phyloP scores from a whole-genome alignment of 2,113 vertebrate species.

The Megalops atlanticus region DNA sequence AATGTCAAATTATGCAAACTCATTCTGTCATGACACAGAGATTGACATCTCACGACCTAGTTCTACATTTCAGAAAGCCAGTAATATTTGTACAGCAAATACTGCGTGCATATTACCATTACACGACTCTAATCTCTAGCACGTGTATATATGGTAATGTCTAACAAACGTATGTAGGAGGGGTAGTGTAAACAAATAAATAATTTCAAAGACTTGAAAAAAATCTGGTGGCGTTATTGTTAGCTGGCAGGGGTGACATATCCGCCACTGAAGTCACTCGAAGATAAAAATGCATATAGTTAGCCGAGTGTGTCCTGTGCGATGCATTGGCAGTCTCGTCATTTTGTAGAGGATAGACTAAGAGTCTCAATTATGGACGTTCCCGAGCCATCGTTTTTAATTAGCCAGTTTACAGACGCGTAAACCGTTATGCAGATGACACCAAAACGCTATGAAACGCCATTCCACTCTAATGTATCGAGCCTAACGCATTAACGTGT shows the following conservation, averaged over 20 bases:
- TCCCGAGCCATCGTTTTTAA: not conserved
- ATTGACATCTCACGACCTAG: not conserved
- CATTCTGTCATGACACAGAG: not conserved
- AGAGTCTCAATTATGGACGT: not conserved
- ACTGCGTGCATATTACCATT: not conserved
- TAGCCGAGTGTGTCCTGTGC: not conserved
- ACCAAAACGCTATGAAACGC: not conserved
- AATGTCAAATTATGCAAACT: not conserved
- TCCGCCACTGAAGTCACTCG: not conserved
- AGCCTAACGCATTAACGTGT: constrained; percentile 1
- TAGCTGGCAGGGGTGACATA: not conserved
- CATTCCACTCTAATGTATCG: not conserved
- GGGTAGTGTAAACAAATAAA: not conserved
- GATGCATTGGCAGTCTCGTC: not conserved
- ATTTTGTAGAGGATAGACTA: not conserved
- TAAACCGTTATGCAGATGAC: constrained; percentile 1
- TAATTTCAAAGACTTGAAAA: not conserved
- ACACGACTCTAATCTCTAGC: too few species aligned
- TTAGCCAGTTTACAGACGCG: constrained; percentile 4
- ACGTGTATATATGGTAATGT: too few species aligned
- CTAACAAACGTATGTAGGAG: too few species aligned
- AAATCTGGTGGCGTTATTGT: not conserved
- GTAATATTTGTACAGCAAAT: not conserved
- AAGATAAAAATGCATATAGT: not conserved
- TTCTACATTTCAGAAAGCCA: too few species aligned